These are phyloP conservation scores for Rostratula benghalensis DNA, from an alignment of 2,113 vertebrate genomes.

Conservation along the genomic window DNA sequence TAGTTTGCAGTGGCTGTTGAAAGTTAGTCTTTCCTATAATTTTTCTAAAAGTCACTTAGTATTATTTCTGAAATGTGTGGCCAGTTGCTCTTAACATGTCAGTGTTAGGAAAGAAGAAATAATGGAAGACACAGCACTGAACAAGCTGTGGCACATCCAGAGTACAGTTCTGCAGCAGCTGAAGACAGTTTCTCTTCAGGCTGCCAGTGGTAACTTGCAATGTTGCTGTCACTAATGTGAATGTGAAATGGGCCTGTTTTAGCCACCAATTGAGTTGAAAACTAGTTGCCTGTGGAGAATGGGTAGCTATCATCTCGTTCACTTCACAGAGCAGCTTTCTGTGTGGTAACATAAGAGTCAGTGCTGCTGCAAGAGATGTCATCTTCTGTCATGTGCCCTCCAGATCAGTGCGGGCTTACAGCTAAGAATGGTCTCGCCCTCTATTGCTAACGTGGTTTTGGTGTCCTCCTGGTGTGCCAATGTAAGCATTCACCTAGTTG, in stretches of 20 bases:
- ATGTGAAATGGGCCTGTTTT: not conserved
- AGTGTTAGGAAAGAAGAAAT: not conserved
- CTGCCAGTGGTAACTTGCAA: not conserved
- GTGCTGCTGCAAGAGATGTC: not conserved
- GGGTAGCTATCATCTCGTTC: not conserved
- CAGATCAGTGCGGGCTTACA: not conserved
- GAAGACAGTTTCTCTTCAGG: not conserved
- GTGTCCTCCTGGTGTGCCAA: not conserved
- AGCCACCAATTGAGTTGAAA: not conserved
- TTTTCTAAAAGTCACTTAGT: not conserved
- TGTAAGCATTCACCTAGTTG: not conserved
- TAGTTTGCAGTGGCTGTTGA: not conserved
- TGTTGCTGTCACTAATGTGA: not conserved
- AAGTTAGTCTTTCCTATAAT: not conserved
- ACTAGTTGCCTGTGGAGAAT: not conserved
- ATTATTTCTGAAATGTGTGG: not conserved
- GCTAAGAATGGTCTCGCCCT: not conserved
- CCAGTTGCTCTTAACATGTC: not conserved
- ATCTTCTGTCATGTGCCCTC: fast-evolving
- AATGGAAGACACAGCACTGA: not conserved
- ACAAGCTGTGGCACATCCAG: not conserved
- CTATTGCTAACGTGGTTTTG: not conserved
- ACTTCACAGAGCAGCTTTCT: not conserved
- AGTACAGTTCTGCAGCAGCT: not conserved
- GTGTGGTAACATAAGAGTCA: fast-evolving